Base-by-base conservation (phyloP, 2,797 vertebrate genomes). In the Hippoglossus hippoglossus region DNA sequence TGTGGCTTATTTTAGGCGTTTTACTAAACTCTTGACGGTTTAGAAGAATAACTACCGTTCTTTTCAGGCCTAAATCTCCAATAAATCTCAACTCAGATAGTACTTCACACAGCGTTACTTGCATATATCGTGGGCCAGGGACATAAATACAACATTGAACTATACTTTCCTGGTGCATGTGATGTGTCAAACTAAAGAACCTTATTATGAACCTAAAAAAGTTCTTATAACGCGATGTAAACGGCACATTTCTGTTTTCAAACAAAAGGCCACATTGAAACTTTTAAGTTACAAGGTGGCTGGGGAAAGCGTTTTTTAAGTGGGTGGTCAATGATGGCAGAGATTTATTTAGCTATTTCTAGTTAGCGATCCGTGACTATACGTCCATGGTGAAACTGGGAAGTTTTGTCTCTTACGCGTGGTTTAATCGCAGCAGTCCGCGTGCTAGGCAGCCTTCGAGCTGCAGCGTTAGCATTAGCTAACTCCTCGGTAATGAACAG, bases 361-460 rank as follows among this genome's bases (percentile, higher is more conserved):
- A 28, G 26, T 55, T 53, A 56, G 50, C 13, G n/a, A 54, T 2
- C 25, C 12, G 7, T 60, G n/a, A 15, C 51, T 54, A 6, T 34
- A 73, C 3, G 53, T 63, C 51, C 69, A 21, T 25, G 31, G 10
- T 51, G 26, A 25, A 72, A 26, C 1, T 39, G 24, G 1, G 36
- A 75, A 52, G 55, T 57, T 75, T 60, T 16, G 26, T 53, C 53
- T 53, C 15, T 57, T n/a, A 21, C 47, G 36, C 71, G 34, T 36
- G 36, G 57, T 46, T 57, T 39, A 73, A 72, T 59, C 46, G 15
- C 70, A 67, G 41, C 72, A 70, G 44, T 80, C 83, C 85, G 79
- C 85, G 77, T 89, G 83, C 75, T 63, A 50, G n/a, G 31, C 22
- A 66, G 65, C 66, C 26, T 54, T 12, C 24, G 47, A 51, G 64